Evolutionary conservation across 92 coral and sea anemone species (phyloP), one percentile per base, ranked within the genome.

Genomic region (Parazoanthus darwini): DNA sequence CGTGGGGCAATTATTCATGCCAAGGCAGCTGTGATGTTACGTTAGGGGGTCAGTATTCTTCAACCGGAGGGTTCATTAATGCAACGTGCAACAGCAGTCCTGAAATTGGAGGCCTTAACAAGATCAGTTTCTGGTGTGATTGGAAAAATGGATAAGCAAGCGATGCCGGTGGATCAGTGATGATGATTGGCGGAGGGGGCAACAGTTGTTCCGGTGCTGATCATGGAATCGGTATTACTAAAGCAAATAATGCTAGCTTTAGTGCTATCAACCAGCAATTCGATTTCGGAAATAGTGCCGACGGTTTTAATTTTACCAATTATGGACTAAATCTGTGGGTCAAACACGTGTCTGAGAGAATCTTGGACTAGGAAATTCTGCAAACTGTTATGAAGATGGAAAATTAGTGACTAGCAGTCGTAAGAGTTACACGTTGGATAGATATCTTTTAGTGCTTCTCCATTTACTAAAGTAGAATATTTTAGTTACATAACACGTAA

Each of bases 121-220:
- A 74, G 48, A 84, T 84, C 59, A 74, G 88, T 42, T 85, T 85
- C 59, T 85, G 81, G 88, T 85, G 89, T 51, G 20, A 76, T 22
- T 74, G 82, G 71, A n/a, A 13, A 18, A 7, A 2, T 4, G 22
- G 23, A 14, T 15, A n/a, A 14, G 42, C 42, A 39, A 11, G 48
- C 22, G n/a, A 0, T 82, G 39, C 33, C 29, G 87, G 67, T 82
- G 77, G 46, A 14, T 68, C 74, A 15, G 86, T 59, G 44, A 26
- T 82, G 39, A 82, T 65, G 87, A 82, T 82, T 22, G 77, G 46
- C 0, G 87, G 87, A 39, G 87, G 87, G 35, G 87, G 87, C 4
- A 5, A 4, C 16, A 6, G 26, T 43, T 82, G 87, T 82, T 4
- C 1, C 13, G 14, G 87, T 38, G 87, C 87, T 3, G 87, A 82